Conservation (phyloP, 2,797 vertebrate species). For the Tadarida brasiliensis region DNA sequence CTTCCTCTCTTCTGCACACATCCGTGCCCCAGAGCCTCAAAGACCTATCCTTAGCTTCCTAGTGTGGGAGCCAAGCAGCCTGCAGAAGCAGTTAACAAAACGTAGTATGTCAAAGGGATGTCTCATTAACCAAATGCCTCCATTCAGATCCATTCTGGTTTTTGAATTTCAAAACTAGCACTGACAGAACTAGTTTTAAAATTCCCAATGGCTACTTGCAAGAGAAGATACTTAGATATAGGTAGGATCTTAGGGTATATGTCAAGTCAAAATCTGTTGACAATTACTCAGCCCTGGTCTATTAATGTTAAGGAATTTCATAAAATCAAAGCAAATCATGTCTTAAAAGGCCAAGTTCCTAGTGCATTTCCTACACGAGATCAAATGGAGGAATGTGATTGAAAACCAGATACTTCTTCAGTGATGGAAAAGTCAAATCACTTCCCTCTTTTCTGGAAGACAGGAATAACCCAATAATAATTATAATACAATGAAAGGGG, state of each 20-base stretch:
- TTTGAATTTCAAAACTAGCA: not conserved
- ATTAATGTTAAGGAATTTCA: not conserved
- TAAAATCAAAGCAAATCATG: conserved; percentile 13
- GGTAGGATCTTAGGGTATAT: not conserved
- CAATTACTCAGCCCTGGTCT: not conserved
- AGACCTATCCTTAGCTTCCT: not conserved
- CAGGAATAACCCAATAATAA: conserved; percentile 30
- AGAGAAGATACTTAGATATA: not conserved
- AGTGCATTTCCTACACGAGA: conserved; percentile 1
- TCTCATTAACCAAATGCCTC: not conserved
- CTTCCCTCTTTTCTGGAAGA: not conserved
- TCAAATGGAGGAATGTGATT: not conserved
- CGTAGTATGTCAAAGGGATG: not conserved
- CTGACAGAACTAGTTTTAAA: not conserved
- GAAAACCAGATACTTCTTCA: conserved; percentile 18
- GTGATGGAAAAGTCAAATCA: not conserved
- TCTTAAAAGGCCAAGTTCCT: not conserved
- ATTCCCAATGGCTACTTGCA: not conserved
- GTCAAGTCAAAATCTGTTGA: not conserved
- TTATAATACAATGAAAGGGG: conserved; percentile 15
- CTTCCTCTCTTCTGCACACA: not conserved
- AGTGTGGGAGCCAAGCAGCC: not conserved
- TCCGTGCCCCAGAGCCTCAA: not conserved
- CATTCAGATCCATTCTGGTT: not conserved
- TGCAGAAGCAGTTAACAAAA: not conserved